Evolutionary conservation across 2,113 vertebrate species (phyloP).

Genomic region (Scomber japonicus): DNA sequence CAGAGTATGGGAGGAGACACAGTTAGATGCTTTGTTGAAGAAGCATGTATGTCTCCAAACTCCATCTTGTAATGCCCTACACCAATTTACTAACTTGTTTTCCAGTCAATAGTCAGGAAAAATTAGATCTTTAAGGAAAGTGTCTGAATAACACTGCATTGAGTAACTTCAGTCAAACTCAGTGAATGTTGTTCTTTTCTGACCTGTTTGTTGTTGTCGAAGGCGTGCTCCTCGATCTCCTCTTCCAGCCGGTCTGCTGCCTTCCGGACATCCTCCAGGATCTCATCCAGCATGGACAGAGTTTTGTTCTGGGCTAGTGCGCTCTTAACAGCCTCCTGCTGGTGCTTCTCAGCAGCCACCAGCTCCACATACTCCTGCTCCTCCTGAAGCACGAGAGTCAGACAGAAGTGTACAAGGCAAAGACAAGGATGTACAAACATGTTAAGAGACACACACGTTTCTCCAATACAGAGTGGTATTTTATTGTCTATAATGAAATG

Average conservation of each 20-base stretch:
- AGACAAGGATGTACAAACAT: neutral
- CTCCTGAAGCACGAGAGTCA: constrained; percentile 83
- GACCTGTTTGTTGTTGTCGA: constrained; percentile 96
- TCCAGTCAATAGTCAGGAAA: no score
- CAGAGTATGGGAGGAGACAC: neutral
- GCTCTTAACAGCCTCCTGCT: constrained; percentile 91
- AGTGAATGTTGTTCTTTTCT: constrained; percentile 26
- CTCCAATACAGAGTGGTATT: no score
- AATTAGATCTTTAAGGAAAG: no score
- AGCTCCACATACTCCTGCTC: constrained; percentile 96
- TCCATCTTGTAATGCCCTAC: neutral
- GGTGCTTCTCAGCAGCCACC: constrained; percentile 95
- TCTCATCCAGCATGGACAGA: constrained; percentile 94
- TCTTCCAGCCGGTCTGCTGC: constrained; percentile 96
- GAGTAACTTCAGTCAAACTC: no score
- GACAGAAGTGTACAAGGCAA: neutral
- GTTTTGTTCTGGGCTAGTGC: constrained; percentile 93
- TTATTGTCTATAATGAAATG: no score
- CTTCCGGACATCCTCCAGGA: constrained; percentile 94
- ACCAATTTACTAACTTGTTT: no score
- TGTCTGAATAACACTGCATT: no score
- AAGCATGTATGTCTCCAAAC: neutral
- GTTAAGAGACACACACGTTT: neutral
- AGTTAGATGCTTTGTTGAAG: neutral
- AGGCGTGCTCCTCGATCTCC: constrained; percentile 96